Conservation (phyloP, 1,140 invertebrate species). For the Elymnias hypermnestra region DNA sequence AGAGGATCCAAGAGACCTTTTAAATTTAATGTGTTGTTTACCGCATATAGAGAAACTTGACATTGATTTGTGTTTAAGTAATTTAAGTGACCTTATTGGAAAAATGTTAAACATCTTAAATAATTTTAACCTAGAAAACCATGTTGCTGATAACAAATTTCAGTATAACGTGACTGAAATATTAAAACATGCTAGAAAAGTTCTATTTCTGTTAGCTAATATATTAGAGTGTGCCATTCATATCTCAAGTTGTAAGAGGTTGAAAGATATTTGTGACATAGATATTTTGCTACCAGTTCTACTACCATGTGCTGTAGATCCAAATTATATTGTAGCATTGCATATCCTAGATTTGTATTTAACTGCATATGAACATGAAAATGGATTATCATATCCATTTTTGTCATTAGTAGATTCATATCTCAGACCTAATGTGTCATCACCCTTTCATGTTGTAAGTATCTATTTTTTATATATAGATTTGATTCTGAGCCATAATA, state of each 20-base stretch:
- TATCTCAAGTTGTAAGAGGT: constrained; percentile 64
- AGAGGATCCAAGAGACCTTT: constrained; percentile 63
- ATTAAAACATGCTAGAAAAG: constrained; percentile 49
- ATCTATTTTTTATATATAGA: constrained; percentile 4
- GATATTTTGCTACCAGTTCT: constrained; percentile 47
- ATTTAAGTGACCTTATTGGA: constrained; percentile 40
- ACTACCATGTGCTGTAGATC: constrained; percentile 55
- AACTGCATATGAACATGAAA: constrained; percentile 66
- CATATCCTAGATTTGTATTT: constrained; percentile 75
- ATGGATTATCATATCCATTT: constrained; percentile 61
- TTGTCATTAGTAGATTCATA: constrained; percentile 73
- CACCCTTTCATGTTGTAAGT: constrained; percentile 80
- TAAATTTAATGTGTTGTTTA: constrained; percentile 77
- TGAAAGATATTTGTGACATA: constrained; percentile 67
- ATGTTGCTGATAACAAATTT: constrained; percentile 52
- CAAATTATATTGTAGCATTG: constrained; percentile 60
- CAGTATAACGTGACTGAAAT: constrained; percentile 43
- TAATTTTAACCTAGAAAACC: constrained; percentile 45
- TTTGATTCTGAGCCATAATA: no score
- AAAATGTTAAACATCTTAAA: constrained; percentile 46
- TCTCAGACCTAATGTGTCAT: constrained; percentile 78
- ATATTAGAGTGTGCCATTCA: constrained; percentile 78
- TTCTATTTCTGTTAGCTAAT: constrained; percentile 73
- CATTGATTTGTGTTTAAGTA: constrained; percentile 43
- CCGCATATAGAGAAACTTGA: constrained; percentile 78